Conservation (phyloP, 2,797 vertebrate species). For the Sebastes hubbsi region DNA sequence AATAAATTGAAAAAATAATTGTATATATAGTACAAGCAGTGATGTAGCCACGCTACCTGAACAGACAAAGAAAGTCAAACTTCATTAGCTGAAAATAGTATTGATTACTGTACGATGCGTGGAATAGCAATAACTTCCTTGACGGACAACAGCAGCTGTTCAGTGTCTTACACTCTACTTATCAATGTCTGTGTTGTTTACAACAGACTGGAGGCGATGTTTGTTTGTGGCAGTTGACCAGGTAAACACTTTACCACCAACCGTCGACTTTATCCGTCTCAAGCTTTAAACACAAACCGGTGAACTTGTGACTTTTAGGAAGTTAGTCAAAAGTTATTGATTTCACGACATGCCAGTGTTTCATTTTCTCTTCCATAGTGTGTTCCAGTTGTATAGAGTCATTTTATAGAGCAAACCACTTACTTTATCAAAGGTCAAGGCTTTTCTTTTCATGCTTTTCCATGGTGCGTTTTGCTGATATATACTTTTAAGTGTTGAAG, state of each 20-base stretch:
- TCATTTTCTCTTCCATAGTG: not conserved
- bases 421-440: not conserved
- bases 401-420: not conserved
- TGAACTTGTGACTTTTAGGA: not conserved
- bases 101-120: not conserved
- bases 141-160: conserved; percentile 19
- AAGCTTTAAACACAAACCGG: not conserved
- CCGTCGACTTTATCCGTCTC: not conserved
- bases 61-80: conserved; percentile 2
- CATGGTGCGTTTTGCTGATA: not conserved
- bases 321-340: not conserved
- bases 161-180: conserved; percentile 2
- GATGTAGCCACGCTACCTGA: not conserved
- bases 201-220: not conserved
- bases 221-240: conserved; percentile 2
- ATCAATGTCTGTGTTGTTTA: not conserved
- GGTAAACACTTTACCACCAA: conserved; percentile 12
- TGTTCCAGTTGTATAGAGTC: not conserved
- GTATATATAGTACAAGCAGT: not conserved
- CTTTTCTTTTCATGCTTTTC: conserved; percentile 1
- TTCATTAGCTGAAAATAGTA: not conserved
- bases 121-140: not conserved
- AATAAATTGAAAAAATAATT: not conserved
- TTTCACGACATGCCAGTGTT: not conserved
- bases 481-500: not conserved